These are phyloP conservation scores for Neogobius melanostomus DNA, from an alignment of 2,113 vertebrate species.

Conservation along the genomic window DNA sequence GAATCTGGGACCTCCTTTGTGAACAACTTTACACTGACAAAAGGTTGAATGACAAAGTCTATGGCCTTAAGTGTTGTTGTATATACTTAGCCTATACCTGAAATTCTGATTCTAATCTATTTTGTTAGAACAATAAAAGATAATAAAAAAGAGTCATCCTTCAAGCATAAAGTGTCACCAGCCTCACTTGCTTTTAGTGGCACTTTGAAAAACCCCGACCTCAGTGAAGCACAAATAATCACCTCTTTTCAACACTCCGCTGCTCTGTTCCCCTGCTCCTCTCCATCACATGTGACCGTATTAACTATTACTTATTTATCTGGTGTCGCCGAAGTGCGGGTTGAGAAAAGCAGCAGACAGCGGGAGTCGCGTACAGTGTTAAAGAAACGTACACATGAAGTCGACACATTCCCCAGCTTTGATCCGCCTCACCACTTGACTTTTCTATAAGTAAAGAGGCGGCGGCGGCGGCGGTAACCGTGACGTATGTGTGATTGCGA, in stretches of 20 bases:
- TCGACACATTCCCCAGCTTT: constrained; percentile 54
- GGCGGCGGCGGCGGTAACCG: constrained; percentile 11
- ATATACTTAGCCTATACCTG: too few species aligned
- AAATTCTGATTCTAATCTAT: too few species aligned
- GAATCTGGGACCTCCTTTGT: too few species aligned
- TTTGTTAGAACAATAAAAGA: too few species aligned
- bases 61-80: too few species aligned
- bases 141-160: too few species aligned
- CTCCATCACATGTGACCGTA: constrained; percentile 68
- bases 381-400: constrained; percentile 11
- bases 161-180: constrained; percentile 62
- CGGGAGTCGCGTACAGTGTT: constrained; percentile 12
- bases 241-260: constrained; percentile 67
- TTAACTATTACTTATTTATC: constrained; percentile 75
- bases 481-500: constrained; percentile 14
- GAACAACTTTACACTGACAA: too few species aligned
- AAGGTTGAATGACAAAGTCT: too few species aligned
- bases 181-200: constrained; percentile 77
- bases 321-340: constrained; percentile 45
- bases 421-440: constrained; percentile 50
- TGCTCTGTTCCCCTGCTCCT: constrained; percentile 53
- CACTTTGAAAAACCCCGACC: constrained; percentile 76
- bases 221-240: constrained; percentile 77
- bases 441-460: constrained; percentile 39
- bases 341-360: constrained; percentile 45